Percentiles rank a stretch among this genome's conserved stretches.
These are phyloP conservation scores for Ictalurus furcatus DNA, from an alignment of 2,113 vertebrate species.

Conservation along the genomic window DNA sequence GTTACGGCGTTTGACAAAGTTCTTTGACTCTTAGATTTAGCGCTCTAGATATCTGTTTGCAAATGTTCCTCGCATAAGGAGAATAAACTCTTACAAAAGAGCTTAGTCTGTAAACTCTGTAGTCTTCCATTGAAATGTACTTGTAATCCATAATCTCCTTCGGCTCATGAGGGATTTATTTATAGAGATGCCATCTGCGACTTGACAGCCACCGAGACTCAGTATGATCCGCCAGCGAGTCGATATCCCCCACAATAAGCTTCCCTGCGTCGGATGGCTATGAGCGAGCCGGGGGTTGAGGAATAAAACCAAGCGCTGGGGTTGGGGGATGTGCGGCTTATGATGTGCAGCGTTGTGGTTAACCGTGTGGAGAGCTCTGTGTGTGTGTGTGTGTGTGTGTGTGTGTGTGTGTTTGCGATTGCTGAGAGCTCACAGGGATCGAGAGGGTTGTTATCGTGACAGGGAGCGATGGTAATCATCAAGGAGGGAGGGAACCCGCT, in stretches of 20 bases:
- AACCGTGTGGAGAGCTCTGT: not conserved
- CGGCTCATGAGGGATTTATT: slow-evolving; percentile 72
- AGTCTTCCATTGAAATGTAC: slow-evolving; percentile 70
- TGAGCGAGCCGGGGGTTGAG: not conserved
- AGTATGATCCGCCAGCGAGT: not conserved
- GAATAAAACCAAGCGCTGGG: not conserved
- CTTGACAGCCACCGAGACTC: slow-evolving; percentile 43
- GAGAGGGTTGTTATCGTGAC: slow-evolving; percentile 60
- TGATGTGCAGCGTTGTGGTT: not conserved
- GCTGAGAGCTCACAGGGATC: not conserved
- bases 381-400: slow-evolving; percentile 12
- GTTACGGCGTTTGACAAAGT: not conserved
- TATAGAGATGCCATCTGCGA: slow-evolving; percentile 78
- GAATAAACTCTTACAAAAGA: slow-evolving; percentile 48
- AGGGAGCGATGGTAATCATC: slow-evolving; percentile 65
- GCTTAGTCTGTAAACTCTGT: slow-evolving; percentile 73
- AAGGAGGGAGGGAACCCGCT: slow-evolving; percentile 51
- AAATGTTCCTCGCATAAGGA: slow-evolving; percentile 60
- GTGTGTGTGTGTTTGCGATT: slow-evolving; percentile 23
- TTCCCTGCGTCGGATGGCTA: not conserved
- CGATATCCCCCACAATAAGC: not conserved
- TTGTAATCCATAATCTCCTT: slow-evolving; percentile 75
- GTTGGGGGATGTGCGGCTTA: not conserved
- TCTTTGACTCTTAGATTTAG: not conserved
- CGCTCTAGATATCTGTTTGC: slow-evolving; percentile 49